Base-by-base conservation (phyloP, 1,140 invertebrate genomes). In the Conopomorpha cramerella region DNA sequence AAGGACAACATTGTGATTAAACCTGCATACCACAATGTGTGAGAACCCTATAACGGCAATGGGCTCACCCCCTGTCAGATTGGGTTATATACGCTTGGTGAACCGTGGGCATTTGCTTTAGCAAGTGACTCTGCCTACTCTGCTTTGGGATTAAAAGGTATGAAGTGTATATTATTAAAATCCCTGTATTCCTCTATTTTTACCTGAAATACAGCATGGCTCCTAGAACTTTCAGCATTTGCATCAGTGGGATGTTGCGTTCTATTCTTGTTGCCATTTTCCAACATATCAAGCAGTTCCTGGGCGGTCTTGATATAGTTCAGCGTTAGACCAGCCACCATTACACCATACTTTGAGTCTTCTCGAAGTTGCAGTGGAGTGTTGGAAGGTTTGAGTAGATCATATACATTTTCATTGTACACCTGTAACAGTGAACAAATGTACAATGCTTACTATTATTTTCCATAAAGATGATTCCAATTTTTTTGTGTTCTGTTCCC, bases 241-340 rank as follows among this genome's bases (percentile, higher is more conserved):
- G 95, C 93, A 76, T 97, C 95, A 0, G 97, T 99, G 0, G 96
- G 94, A 79, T 99, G 96, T 55, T 98, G 96, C 0, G 95, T 95
- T 30, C 97, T 80, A 61, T 95, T 90, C 34, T 83, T 86, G 61
- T 99, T 99, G 1, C 96, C 96, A 49, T 86, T 78, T 26, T 90
- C 84, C 25, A 99, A 67, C 55, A 98, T 82, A 18, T 85, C 78
- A 42, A 98, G 85, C 1, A 99, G 79, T 71, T 97, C 84, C 13
- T 91, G 83, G 1, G 91, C 87, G 51, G 82, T 87, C 17, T 82
- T 78, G 15, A 95, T 95, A 40, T 83, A 82, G 36, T 89, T 84
- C 1, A 88, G 59, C 16, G 88, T 88, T 0, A 99, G 79, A 1
- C 93, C 92, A n/a, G 91, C 88, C 1, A 98, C 88, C 38, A 90